Conservation (phyloP, 1,140 invertebrate genomes). For the Telenomus remus region DNA sequence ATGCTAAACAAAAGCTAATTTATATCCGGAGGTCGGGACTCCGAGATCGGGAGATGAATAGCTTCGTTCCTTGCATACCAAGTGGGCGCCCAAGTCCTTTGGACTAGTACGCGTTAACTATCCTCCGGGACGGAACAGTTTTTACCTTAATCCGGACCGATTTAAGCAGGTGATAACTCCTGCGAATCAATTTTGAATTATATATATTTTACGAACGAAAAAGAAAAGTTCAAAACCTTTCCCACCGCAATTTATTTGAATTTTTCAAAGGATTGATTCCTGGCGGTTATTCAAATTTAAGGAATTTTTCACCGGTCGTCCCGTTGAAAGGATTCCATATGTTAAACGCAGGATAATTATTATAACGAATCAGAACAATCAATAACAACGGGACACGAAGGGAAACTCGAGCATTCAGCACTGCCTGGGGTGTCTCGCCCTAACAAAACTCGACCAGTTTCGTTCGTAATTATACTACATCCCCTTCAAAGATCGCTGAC, state of each 20-base stretch:
- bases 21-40: conserved; percentile 74
- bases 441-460: conserved; percentile 57
- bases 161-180: conserved; percentile 37
- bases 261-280: too few species aligned
- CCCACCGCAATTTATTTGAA: too few species aligned
- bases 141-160: conserved; percentile 31
- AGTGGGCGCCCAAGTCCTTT: conserved; percentile 57
- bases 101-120: conserved; percentile 65
- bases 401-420: conserved; percentile 30
- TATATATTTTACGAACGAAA: neutral
- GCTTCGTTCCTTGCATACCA: conserved; percentile 74
- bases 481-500: conserved; percentile 64
- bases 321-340: too few species aligned
- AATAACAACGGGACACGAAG: conserved; percentile 18
- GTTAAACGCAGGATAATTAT: conserved; percentile 20
- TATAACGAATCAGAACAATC: conserved; percentile 39
- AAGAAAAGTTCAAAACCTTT: too few species aligned
- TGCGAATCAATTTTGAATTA: conserved; percentile 37
- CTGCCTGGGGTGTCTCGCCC: conserved; percentile 61
- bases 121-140: conserved; percentile 56
- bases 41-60: conserved; percentile 75
- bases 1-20: conserved; percentile 77
- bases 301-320: too few species aligned
- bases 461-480: conserved; percentile 67
- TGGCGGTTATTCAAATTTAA: too few species aligned